Base-by-base conservation (phyloP, 2,888 invertebrate genomes). In the Stenolophus ochropezus region DNA sequence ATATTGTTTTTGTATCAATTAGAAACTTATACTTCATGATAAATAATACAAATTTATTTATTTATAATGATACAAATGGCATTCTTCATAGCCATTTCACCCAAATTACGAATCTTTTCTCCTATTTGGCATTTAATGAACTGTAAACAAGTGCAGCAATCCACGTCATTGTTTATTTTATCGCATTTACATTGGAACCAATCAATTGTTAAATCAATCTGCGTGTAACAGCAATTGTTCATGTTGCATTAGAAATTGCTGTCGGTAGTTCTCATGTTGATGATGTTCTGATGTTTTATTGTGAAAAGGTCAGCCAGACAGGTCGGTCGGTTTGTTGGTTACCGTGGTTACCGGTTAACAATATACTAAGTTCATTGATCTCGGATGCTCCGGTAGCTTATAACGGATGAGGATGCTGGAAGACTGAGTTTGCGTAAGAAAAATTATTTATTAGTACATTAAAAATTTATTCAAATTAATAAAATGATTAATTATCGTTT, bases 351-450 rank as follows among this genome's bases (percentile, higher is more conserved):
- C 56, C 21, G 56, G 56, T 61, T 27, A 56, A 77, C 56, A 58
- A 74, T 51, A 51, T 51, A 77, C 49, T n/a, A 58, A 77, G 76
- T 58, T 77, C 76, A 58, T 58, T 77, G 76, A 27, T 58, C 76
- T 77, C 58, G 27, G 61, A 61, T 61, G 61, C 11, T 61, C 61
- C 11, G 61, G 23, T 61, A 20, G 33, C 33, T 42, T 42, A 42
- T 42, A 42, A 42, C 33, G 33, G 33, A 42, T 42, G 33, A 42
- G 33, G 33, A 47, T 47, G 21, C 16, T 42, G 71, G 5, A 42
- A 33, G 33, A 71, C 27, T 8, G 42, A 14, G n/a, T 73, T 21
- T 49, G 5, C 20, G 21, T 42, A 42, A 42, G 33, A 42, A 65
- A 27, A 8, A 65, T 14, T 6, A 16, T 14, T 53, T 53, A 20